phyloP scores from a whole-genome alignment of 2,113 vertebrate genomes.

The Xenus cinereus region DNA sequence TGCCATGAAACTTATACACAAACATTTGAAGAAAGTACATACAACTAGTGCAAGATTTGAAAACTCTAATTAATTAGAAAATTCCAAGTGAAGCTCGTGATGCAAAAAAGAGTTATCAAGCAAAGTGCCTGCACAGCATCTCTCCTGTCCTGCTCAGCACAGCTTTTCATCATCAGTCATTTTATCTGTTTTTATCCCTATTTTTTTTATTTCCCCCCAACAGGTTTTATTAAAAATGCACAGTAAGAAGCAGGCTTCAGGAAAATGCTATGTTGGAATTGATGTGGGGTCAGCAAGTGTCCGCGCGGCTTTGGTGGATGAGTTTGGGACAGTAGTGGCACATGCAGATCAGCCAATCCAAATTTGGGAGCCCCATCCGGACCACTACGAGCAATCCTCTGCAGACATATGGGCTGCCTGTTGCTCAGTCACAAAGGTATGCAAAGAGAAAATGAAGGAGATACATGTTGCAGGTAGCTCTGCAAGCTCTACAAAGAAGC shows the following conservation, averaged over 20 bases:
- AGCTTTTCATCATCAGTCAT: background rate
- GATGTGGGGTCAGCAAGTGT: slow-evolving; percentile 92
- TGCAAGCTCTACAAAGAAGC: background rate
- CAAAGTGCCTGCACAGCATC: background rate
- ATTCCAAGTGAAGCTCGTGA: background rate
- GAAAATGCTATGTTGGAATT: slow-evolving; percentile 84
- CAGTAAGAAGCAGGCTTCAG: background rate
- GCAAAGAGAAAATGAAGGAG: background rate
- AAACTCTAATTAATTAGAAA: background rate
- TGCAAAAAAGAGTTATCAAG: background rate
- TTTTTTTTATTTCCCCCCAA: background rate
- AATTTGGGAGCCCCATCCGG: slow-evolving; percentile 84
- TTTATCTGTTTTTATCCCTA: background rate
- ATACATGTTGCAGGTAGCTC: background rate
- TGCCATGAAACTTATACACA: background rate
- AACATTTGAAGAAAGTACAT: background rate
- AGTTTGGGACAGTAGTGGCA: slow-evolving; percentile 71
- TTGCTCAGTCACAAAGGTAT: slow-evolving; percentile 86
- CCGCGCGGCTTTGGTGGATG: slow-evolving; percentile 87
- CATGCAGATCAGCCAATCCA: slow-evolving; percentile 82
- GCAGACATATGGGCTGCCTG: slow-evolving; percentile 91
- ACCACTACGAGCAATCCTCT: slow-evolving; percentile 91
- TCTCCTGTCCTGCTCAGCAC: background rate
- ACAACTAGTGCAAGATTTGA: background rate
- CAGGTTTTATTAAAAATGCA: slow-evolving; percentile 59